Base-by-base conservation (phyloP, 2,888 invertebrate species). In the Sphaeridia pumilis region DNA sequence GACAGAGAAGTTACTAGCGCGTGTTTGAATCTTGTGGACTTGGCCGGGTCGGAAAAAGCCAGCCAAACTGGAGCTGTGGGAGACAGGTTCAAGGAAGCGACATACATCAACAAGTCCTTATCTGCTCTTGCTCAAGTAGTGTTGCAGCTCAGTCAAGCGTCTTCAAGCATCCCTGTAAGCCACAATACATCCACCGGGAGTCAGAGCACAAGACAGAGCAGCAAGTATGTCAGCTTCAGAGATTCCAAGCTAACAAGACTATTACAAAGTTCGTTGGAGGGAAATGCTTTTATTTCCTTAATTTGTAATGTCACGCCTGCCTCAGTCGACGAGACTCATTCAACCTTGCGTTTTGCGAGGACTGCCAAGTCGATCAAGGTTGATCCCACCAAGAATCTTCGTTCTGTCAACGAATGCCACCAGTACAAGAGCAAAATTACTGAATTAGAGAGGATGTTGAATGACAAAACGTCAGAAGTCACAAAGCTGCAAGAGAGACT, bases 171-270 rank as follows among this genome's bases (percentile, higher is more conserved):
- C 17, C n/a, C n/a, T n/a, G n/a, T n/a, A n/a, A n/a, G n/a, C n/a
- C 12, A 10, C 3, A 14, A 45, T n/a, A 2, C 3, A 5, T 26
- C 24, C 4, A n/a, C 49, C 14, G 45, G 27, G 20, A 21, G 27
- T 22, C 41, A 22, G 28, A 42, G 44, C 26, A 36, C 51, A 12
- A 38, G 20, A 38, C 38, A 38, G 20, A 17, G 7, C 20, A 14
- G 12, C 7, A 60, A 60, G 58, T 77, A 70, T 64, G 75, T 82
- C 0, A 83, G 78, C 66, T 88, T 80, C 68, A 76, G 92, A 2
- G 87, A 90, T 67, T 87, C 87, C 36, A 92, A 89, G 68, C 70
- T 92, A 44, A 92, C 92, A 0, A 74, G 89, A 34, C 80, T 92
- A 14, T 71, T 92, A 5, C 86, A 88, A 69, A 81, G 83, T 56